Evolutionary conservation across 2,113 vertebrate species (phyloP).

Genomic region (Xenus cinereus): DNA sequence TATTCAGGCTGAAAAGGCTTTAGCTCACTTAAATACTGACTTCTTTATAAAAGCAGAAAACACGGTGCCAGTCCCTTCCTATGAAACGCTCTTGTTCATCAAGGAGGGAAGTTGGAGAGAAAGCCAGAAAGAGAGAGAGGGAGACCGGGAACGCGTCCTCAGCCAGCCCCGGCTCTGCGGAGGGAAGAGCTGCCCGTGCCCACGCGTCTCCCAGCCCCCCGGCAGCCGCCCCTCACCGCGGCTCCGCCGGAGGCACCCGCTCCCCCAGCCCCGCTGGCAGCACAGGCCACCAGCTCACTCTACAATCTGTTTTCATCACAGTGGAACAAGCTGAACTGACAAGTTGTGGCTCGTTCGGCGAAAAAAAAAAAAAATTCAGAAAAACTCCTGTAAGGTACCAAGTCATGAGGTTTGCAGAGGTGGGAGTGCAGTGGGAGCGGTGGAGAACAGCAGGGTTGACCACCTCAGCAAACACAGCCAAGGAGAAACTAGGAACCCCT

Average conservation of each 20-base stretch:
- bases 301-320: background rate
- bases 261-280: background rate
- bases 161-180: background rate
- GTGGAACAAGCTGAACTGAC: background rate
- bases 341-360: background rate
- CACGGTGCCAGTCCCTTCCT: background rate
- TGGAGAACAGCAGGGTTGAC: background rate
- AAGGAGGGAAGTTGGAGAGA: background rate
- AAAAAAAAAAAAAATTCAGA: background rate
- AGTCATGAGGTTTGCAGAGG: background rate
- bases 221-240: constrained; percentile 8
- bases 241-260: background rate
- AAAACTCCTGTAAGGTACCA: background rate
- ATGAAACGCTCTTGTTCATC: background rate
- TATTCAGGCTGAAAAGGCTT: background rate
- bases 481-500: background rate
- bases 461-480: background rate
- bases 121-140: background rate
- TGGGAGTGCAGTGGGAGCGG: background rate
- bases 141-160: background rate
- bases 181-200: background rate
- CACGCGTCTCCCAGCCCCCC: background rate
- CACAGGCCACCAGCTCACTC: rapidly evolving
- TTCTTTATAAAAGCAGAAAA: background rate
- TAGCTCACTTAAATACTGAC: background rate